Evolutionary conservation across 2,113 vertebrate species (phyloP), one percentile per base, ranked within the genome.

Genomic region (Actinemys pallida): DNA sequence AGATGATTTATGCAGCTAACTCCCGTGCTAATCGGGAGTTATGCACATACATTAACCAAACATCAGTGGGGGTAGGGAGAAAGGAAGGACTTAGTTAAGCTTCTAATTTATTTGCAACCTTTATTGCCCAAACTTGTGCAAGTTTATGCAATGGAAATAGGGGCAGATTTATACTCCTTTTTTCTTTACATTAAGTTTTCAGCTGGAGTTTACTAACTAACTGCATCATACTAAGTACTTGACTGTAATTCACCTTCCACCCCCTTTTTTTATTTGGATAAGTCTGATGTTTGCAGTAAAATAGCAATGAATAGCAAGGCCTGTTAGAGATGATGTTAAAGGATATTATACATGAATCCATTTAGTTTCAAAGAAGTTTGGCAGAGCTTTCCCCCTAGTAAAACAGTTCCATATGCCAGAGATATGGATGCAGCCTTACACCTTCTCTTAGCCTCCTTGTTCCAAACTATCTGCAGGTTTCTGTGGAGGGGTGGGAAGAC

Each of bases 391-490:
- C 97, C 97, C 98, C 93, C 96, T 98, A 95, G 88, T 97, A 97
- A 98, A 98, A 98, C 25, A 96, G 95, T 98, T 97, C 97, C 97
- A 97, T 98, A 98, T 98, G 98, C 98, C 98, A 98, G 96, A 25
- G 17, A 93, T 93, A 94, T 84, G 97, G 93, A 98, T 52, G 83
- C 92, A 90, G 96, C 87, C 94, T 97, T 94, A 94, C 96, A 92
- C 97, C 96, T 96, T 97, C 91, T 97, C 95, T 87, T 89, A 80
- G 89, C 83, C 90, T 91, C 92, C 94, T 97, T 94, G 91, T 94
- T 97, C 90, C 97, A 88, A 80, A 81, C 94, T 97, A 47, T 94
- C 92, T 96, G 86, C 86, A 90, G 75, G 91, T 86, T 95, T 94
- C 47, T 14, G 59, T 87, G 92, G 80, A 59, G 65, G 84, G 83